Percentiles rank a stretch among this genome's conserved stretches.
Conservation (phyloP, 2,113 vertebrate genomes). For the Vulpes vulpes region DNA sequence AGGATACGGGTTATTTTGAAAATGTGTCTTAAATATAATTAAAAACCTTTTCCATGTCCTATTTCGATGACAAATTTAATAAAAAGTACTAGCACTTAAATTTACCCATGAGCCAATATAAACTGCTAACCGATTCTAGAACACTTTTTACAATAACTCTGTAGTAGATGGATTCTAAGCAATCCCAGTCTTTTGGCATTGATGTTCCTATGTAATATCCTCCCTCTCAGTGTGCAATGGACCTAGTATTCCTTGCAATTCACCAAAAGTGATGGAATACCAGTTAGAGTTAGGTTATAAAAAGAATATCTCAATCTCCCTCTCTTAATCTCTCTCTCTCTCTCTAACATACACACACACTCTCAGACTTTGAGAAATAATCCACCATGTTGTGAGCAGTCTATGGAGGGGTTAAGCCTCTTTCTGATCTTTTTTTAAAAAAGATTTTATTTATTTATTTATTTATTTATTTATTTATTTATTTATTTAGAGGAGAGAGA, state of each 20-base stretch:
- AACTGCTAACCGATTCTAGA: not conserved
- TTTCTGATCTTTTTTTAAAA: no score
- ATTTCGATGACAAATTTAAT: not conserved
- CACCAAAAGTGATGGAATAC: not conserved
- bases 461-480: no score
- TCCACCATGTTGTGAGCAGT: not conserved
- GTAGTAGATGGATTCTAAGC: not conserved
- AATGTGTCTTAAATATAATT: not conserved
- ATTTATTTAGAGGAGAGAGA: no score
- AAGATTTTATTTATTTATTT: no score
- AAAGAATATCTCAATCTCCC: not conserved
- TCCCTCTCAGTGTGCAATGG: not conserved
- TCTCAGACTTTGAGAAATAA: not conserved
- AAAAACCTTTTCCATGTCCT: not conserved
- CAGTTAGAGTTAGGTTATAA: not conserved
- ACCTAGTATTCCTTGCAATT: not conserved
- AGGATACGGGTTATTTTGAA: not conserved
- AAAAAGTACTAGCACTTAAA: not conserved
- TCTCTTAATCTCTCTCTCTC: not conserved
- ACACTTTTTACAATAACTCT: not conserved
- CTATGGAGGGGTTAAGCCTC: rapidly evolving
- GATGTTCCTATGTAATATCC: not conserved
- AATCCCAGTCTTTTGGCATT: not conserved
- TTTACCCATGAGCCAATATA: not conserved
- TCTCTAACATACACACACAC: not conserved